These are phyloP conservation scores for Cydia pomonella DNA, from an alignment of 1,140 invertebrate species.

Conservation along the genomic window DNA sequence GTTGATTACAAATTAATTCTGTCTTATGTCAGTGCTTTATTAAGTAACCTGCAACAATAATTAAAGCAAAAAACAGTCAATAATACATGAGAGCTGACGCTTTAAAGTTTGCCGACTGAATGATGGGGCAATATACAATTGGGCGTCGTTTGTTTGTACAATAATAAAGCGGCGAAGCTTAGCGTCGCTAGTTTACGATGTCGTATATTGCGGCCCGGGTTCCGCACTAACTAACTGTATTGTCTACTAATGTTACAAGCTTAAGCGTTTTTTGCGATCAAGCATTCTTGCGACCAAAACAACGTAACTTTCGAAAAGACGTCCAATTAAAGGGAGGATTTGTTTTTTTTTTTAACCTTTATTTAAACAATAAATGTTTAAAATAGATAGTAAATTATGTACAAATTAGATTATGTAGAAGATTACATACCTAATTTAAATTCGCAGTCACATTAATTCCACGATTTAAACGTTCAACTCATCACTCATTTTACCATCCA, in stretches of 20 bases:
- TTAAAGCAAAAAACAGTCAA: not conserved
- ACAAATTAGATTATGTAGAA: too few species aligned
- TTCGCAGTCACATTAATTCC: too few species aligned
- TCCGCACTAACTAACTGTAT: slow-evolving; percentile 36
- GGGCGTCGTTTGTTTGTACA: slow-evolving; percentile 45
- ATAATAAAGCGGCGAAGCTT: slow-evolving; percentile 51
- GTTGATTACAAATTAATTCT: too few species aligned
- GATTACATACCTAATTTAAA: too few species aligned
- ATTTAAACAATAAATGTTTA: too few species aligned
- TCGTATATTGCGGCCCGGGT: slow-evolving; percentile 52
- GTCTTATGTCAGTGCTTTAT: too few species aligned
- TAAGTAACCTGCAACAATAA: not conserved
- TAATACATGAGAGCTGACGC: not conserved
- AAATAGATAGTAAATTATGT: too few species aligned
- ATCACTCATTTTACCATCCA: too few species aligned
- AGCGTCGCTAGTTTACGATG: slow-evolving; percentile 53
- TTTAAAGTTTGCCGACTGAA: slow-evolving; percentile 10
- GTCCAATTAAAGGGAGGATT: too few species aligned
- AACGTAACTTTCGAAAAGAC: not conserved
- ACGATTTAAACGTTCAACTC: too few species aligned
- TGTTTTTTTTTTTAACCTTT: too few species aligned
- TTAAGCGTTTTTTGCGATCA: not conserved
- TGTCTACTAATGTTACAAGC: slow-evolving; percentile 30
- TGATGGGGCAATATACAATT: slow-evolving; percentile 21
- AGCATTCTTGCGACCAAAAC: not conserved